Percentiles rank a stretch among this genome's conserved stretches.
phyloP scores from a whole-genome alignment of 2,113 vertebrate species.

The Phylloscopus trochiloides region DNA sequence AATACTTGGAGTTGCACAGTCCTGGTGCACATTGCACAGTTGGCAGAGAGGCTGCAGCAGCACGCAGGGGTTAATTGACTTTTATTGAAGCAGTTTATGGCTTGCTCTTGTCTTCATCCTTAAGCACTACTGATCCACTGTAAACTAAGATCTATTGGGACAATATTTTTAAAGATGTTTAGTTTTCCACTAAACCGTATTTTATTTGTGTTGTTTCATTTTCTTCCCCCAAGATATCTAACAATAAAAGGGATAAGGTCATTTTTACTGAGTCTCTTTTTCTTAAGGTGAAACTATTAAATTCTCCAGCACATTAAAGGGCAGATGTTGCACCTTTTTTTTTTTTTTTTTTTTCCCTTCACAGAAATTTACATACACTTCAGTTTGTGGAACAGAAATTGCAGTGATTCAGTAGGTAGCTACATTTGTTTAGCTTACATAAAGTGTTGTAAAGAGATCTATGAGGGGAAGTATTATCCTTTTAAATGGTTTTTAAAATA shows the following conservation, averaged over 20 bases:
- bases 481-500: conserved; percentile 29
- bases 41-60: not conserved
- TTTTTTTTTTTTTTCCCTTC: not conserved
- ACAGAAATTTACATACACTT: conserved; percentile 64
- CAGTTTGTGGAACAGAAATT: not conserved
- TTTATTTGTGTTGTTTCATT: conserved; percentile 66
- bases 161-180: conserved; percentile 55
- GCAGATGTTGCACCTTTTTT: conserved; percentile 35
- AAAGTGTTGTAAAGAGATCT: not conserved
- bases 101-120: conserved; percentile 44
- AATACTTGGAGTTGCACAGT: too few species aligned
- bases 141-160: conserved; percentile 56
- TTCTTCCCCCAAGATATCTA: not conserved
- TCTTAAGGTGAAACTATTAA: conserved; percentile 47
- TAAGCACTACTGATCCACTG: conserved; percentile 52
- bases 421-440: not conserved
- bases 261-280: not conserved
- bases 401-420: not conserved
- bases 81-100: conserved; percentile 62
- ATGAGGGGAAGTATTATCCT: not conserved
- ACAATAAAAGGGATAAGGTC: conserved; percentile 11
- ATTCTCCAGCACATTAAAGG: conserved; percentile 50
- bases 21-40: not conserved
- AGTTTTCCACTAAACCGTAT: conserved; percentile 52
- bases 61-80: conserved; percentile 67